phyloP scores from a whole-genome alignment of 2,113 vertebrate genomes.

The Catharus fuscescens region DNA sequence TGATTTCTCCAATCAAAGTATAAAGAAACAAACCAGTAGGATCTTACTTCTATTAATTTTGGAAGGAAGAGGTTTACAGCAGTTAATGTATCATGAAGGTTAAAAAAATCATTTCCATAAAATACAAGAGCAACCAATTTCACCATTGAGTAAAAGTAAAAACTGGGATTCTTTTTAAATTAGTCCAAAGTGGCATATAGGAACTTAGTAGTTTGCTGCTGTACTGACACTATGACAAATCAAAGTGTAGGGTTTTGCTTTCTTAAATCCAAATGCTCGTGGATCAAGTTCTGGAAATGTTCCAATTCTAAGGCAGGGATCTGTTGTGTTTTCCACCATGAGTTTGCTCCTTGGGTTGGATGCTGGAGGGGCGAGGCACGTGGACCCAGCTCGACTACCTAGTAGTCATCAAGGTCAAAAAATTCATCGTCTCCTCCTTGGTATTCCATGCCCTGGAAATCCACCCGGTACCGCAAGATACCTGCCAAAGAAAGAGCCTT shows the following conservation, averaged over 20 bases:
- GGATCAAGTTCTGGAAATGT: slow-evolving; percentile 88
- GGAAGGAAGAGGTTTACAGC: slow-evolving; percentile 82
- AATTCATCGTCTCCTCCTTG: slow-evolving; percentile 98
- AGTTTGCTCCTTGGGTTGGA: slow-evolving; percentile 88
- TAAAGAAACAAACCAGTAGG: slow-evolving; percentile 81
- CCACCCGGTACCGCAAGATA: slow-evolving; percentile 99
- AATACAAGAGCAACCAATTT: slow-evolving; percentile 97
- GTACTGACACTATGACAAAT: slow-evolving; percentile 91
- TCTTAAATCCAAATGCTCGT: slow-evolving; percentile 89
- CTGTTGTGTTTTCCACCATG: slow-evolving; percentile 82
- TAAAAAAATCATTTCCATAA: slow-evolving; percentile 97
- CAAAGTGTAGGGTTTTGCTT: slow-evolving; percentile 83
- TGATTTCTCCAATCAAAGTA: slow-evolving; percentile 78
- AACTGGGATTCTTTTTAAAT: slow-evolving; percentile 86
- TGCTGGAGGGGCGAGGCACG: slow-evolving; percentile 86
- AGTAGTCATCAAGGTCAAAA: slow-evolving; percentile 99
- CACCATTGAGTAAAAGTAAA: slow-evolving; percentile 93
- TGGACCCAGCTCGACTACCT: slow-evolving; percentile 95
- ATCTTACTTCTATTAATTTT: slow-evolving; percentile 81
- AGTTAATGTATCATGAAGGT: slow-evolving; percentile 98
- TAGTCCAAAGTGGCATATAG: slow-evolving; percentile 87
- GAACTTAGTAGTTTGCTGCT: slow-evolving; percentile 87
- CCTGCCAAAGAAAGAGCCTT: slow-evolving; percentile 75
- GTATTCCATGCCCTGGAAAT: slow-evolving; percentile 99
- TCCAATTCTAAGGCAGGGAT: slow-evolving; percentile 98